These are phyloP conservation scores for Polydrusus tereticollis DNA, from an alignment of 2,888 invertebrate species.

Conservation along the genomic window DNA sequence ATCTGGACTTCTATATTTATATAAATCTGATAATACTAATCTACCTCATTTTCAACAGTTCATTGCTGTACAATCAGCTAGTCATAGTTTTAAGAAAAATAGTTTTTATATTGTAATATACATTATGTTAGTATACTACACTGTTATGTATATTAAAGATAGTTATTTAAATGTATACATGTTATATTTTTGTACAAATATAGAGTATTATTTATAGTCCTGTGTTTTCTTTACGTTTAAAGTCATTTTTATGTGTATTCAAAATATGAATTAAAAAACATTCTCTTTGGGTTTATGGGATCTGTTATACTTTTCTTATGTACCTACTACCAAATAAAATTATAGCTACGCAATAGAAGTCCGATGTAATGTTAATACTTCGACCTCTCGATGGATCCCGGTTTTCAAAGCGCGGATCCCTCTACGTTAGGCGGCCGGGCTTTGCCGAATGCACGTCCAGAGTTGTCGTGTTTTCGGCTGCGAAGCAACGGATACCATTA, in stretches of 20 bases:
- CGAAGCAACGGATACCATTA: too few species aligned
- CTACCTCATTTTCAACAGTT: slow-evolving; percentile 68
- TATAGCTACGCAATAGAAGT: too few species aligned
- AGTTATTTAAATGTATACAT: slow-evolving; percentile 62
- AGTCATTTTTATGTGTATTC: too few species aligned
- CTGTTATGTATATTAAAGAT: slow-evolving; percentile 56
- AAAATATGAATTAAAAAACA: neutral
- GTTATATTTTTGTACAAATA: slow-evolving; percentile 66
- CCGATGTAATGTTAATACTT: too few species aligned
- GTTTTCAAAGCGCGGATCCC: too few species aligned
- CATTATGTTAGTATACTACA: slow-evolving; percentile 56
- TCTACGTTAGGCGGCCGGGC: too few species aligned
- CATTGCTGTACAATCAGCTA: slow-evolving; percentile 69
- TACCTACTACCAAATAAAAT: too few species aligned
- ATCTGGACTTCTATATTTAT: slow-evolving; percentile 24
- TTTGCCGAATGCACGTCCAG: too few species aligned
- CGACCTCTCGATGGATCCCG: too few species aligned
- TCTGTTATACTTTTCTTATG: too few species aligned
- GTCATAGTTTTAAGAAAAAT: slow-evolving; percentile 66
- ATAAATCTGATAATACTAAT: slow-evolving; percentile 56
- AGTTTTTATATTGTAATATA: slow-evolving; percentile 58
- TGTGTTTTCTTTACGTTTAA: neutral
- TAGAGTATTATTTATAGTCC: slow-evolving; percentile 64
- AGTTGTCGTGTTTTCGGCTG: too few species aligned
- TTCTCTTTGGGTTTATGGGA: too few species aligned